Percentiles rank a stretch among this genome's conserved stretches.
Evolutionary conservation across 2,888 invertebrate species (phyloP).

Genomic region (Noctua fimbriata): DNA sequence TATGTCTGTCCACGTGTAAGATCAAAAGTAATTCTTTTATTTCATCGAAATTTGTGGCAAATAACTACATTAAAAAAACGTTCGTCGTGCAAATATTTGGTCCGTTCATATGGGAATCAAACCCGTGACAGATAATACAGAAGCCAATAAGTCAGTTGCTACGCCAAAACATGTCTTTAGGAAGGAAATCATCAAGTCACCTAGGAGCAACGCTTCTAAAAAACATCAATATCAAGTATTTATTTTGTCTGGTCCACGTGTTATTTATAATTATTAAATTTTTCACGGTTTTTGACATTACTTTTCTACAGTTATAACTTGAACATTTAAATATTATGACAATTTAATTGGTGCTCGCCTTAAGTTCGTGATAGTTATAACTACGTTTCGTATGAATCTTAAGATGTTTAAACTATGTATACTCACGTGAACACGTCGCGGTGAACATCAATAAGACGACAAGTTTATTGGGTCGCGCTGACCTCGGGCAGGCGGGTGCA

Average conservation of each 20-base stretch:
- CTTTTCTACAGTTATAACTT: neutral
- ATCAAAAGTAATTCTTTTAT: neutral
- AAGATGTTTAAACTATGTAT: neutral
- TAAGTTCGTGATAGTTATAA: neutral
- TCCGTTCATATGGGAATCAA: neutral
- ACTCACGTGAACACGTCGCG: neutral
- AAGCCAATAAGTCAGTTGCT: neutral
- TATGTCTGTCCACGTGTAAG: neutral
- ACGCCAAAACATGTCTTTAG: neutral
- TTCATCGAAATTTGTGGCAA: neutral
- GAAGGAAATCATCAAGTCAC: too few species aligned
- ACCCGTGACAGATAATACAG: neutral
- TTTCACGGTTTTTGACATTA: neutral
- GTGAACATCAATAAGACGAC: neutral
- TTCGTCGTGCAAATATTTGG: neutral
- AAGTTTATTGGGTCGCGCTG: constrained; percentile 35
- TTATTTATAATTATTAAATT: neutral
- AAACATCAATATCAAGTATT: neutral
- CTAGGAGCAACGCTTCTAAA: neutral
- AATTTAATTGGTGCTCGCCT: neutral
- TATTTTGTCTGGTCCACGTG: neutral
- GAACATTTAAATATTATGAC: neutral
- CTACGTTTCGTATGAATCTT: neutral
- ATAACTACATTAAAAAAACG: neutral
- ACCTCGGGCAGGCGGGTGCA: constrained; percentile 13